Percentiles rank a stretch among this genome's conserved stretches.
These are phyloP conservation scores for Corvus cornix DNA, from an alignment of 2,113 vertebrate genomes.

Conservation along the genomic window DNA sequence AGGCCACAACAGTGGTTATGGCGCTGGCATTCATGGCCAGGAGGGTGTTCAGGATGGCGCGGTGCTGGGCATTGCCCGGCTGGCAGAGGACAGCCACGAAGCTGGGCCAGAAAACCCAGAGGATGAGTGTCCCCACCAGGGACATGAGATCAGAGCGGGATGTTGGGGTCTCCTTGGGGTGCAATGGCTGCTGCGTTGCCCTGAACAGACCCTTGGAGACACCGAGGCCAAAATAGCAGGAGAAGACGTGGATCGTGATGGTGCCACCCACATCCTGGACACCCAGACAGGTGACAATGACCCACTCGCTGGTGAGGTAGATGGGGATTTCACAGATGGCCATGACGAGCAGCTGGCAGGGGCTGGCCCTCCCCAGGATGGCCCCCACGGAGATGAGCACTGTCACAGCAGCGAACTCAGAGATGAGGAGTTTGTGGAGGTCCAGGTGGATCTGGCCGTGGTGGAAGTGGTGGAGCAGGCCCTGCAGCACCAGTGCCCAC, in stretches of 20 bases:
- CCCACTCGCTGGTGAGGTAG: conserved; percentile 80
- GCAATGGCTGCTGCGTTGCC: neutral
- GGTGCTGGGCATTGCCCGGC: conserved; percentile 74
- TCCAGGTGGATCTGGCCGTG: conserved; percentile 76
- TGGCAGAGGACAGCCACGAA: conserved; percentile 78
- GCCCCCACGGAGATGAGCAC: conserved; percentile 84
- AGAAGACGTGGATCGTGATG: conserved; percentile 84
- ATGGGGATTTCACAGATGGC: conserved; percentile 77
- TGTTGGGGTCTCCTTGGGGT: conserved; percentile 72
- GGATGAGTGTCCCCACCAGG: conserved; percentile 79
- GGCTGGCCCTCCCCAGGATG: conserved; percentile 81
- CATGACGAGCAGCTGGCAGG: conserved; percentile 82
- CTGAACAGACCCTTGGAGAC: conserved; percentile 80
- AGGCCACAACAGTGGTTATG: conserved; percentile 72
- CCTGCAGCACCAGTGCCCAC: conserved; percentile 83
- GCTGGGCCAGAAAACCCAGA: conserved; percentile 88
- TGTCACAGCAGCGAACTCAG: conserved; percentile 80
- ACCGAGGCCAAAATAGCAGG: conserved; percentile 85
- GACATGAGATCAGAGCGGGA: conserved; percentile 78
- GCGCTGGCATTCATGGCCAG: conserved; percentile 75
- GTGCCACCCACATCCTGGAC: conserved; percentile 83
- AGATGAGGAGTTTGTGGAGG: conserved; percentile 78
- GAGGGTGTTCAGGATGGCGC: conserved; percentile 79
- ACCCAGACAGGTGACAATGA: conserved; percentile 67
- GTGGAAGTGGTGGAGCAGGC: conserved; percentile 76